Evolutionary conservation across 2,888 invertebrate genomes (phyloP), one percentile per base, ranked within the genome.

Genomic region (Drosophila silvestris): DNA sequence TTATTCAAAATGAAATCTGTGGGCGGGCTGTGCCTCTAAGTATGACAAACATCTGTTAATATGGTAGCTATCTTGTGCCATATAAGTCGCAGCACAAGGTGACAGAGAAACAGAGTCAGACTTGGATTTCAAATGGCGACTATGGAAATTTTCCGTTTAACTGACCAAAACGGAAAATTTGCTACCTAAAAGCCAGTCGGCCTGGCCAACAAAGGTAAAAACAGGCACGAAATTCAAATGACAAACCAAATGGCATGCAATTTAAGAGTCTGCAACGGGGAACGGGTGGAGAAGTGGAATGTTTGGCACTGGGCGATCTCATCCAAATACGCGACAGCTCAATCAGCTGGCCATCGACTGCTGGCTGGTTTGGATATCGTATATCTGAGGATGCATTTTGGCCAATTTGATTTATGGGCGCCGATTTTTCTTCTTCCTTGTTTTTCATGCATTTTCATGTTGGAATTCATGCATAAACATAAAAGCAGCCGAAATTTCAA

Each of bases 321-420:
- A 89, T 78, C 85, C 85, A 87, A 89, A 89, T 89, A 87, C 74
- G 88, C 82, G 88, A 89, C 85, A 85, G 90, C 85, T 89, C 85
- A 89, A 85, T 89, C 85, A 85, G 82, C 81, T 89, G 88, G 81
- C 90, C 88, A 85, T 87, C n/a, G 85, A 74, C 85, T 85, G 89
- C 85, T 83, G 82, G 82, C 81, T 68, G 5, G 47, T 65, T 65
- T 70, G 51, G 72, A 37, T 28, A 26, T 26, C 39, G 57, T n/a
- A 57, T 57, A 30, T 57, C 39, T 39, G 57, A 39, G 30, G 57
- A 28, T 57, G 82, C 68, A 82, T 47, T 47, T 47, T 47, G 16
- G 47, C 16, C 47, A 85, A 81, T 89, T 85, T 85, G 85, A 85
- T 85, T 85, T 85, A 85, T 89, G 83, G 78, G 47, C 88, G 61